Conservation (phyloP, 2,113 vertebrate species). For the Istiophorus platypterus region DNA sequence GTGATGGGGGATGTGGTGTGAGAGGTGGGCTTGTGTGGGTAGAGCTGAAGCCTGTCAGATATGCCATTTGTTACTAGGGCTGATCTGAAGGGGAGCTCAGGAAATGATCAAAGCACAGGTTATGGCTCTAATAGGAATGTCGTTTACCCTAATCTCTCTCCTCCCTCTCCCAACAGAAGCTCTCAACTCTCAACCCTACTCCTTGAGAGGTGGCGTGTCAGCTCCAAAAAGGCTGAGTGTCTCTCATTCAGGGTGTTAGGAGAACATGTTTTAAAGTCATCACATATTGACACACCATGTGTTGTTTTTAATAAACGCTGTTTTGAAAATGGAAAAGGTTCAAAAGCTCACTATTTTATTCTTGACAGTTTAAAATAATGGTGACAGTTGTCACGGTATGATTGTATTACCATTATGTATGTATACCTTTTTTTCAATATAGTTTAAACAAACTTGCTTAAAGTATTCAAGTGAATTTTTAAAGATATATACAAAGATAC, state of each 20-base stretch:
- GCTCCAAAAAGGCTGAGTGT: constrained; percentile 16
- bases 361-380: background rate
- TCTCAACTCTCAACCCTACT: constrained; percentile 60
- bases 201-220: constrained; percentile 34
- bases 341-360: background rate
- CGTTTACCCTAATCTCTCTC: constrained; percentile 83
- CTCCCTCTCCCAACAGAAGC: constrained; percentile 68
- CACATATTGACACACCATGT: constrained; percentile 40
- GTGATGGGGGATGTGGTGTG: background rate
- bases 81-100: constrained; percentile 80
- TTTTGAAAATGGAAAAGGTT: background rate
- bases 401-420: background rate
- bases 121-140: constrained; percentile 86
- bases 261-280: constrained; percentile 21
- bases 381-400: background rate
- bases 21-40: background rate
- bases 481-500: no score
- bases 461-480: background rate
- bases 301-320: constrained; percentile 28
- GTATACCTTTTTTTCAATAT: background rate
- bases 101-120: constrained; percentile 86
- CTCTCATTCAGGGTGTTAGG: constrained; percentile 41
- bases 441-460: background rate
- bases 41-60: constrained; percentile 81
- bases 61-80: constrained; percentile 76